Evolutionary conservation across 2,888 invertebrate species (phyloP).

Genomic region (Tipula vernalis): DNA sequence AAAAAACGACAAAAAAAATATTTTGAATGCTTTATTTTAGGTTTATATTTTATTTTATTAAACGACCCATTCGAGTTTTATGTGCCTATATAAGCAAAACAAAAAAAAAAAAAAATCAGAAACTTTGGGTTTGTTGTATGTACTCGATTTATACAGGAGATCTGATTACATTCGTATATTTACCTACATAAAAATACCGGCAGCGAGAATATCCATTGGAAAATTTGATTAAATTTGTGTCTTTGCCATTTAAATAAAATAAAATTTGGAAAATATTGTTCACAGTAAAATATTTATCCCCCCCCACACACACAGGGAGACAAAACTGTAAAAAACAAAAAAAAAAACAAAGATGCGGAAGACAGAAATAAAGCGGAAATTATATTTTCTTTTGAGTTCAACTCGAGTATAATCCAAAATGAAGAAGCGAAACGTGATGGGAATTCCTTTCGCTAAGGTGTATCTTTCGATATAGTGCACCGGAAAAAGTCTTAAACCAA

Average conservation of each 20-base stretch:
- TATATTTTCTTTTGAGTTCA: neutral
- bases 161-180: neutral
- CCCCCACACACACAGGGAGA: neutral
- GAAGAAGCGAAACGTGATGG: neutral
- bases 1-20: neutral
- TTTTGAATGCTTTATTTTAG: neutral
- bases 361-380: neutral
- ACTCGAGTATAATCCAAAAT: neutral
- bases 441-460: neutral
- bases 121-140: neutral
- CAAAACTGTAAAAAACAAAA: neutral
- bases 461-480: neutral
- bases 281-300: neutral
- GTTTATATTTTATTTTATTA: neutral
- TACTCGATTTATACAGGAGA: neutral
- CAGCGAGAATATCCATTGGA: neutral
- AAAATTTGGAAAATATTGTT: neutral
- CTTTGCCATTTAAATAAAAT: neutral
- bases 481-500: neutral
- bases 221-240: neutral
- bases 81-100: neutral
- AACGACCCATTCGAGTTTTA: neutral
- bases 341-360: neutral
- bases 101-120: neutral
- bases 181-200: neutral